Evolutionary conservation across 2,113 vertebrate species (phyloP), one percentile per base, ranked within the genome.

Genomic region (Caranx ignobilis): DNA sequence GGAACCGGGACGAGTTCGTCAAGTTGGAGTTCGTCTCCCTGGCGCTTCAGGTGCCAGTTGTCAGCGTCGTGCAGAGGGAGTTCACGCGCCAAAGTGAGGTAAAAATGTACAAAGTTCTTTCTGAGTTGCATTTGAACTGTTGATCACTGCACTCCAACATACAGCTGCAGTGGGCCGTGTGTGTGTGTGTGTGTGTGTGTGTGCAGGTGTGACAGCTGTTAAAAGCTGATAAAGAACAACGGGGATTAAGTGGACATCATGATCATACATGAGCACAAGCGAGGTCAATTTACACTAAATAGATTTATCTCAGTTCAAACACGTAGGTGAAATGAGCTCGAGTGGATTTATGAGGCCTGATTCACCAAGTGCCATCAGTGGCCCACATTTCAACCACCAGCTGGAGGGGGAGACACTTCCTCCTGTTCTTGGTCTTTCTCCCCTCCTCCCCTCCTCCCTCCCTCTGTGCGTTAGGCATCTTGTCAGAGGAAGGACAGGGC

Each of bases 1-100:
- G 96, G 79, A 97, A 94, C 92, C 95, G 95, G 69, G 96, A 97
- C 73, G 97, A 99, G 82, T 94, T 98, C 77, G 87, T 99, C 81
- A 96, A 98, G 92, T 92, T 99, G 88, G 98, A 99, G 83, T 96
- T 99, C 86, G 80, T 99, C n/a, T 96, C 97, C 6, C 93, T 95
- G 0, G 95, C 96, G 52, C 93, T 99, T 65, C 96, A 94, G 81
- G 95, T 99, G 59, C 98, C 98, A 0, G 96, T 97, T 7, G 93
- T 99, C 90, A 99, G 97, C 94, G 95, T 99, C 55, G 97, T 98
- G 82, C 95, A 94, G 79, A 90, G 78, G 52, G 96, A 97, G 91
- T 97, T 97, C 85, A 94, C 92, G 75, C 95, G 97, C 57, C 87
- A 96, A 81, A 98, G 96, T 81, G 92, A 96, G 97, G 98, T 99